Evolutionary conservation across 2,113 vertebrate species (phyloP).

Genomic region (zebrafish (Danio rerio)): GRCz12tu NC_133177.1:30766001-30766500

Average conservation of each 20-base stretch:
- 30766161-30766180: slow-evolving; percentile 35
- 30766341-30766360: slow-evolving; percentile 55
- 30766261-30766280: slow-evolving; percentile 57
- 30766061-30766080: background rate
- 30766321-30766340: slow-evolving; percentile 52
- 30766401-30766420: slow-evolving; percentile 78
- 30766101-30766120: slow-evolving; percentile 9
- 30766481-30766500: slow-evolving; percentile 87
- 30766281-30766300: slow-evolving; percentile 38
- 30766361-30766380: slow-evolving; percentile 39
- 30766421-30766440: slow-evolving; percentile 86
- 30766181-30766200: slow-evolving; percentile 30
- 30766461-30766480: slow-evolving; percentile 86
- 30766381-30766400: slow-evolving; percentile 65
- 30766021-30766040: too few species aligned
- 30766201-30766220: slow-evolving; percentile 62
- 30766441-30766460: slow-evolving; percentile 82
- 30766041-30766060: too few species aligned
- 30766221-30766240: slow-evolving; percentile 30
- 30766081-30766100: background rate
- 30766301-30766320: slow-evolving; percentile 37
- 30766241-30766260: slow-evolving; percentile 38
- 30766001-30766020: too few species aligned
- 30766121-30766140: slow-evolving; percentile 40
- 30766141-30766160: slow-evolving; percentile 48